Conservation (phyloP, 2,797 vertebrate species). For the Rhynchotus rufescens region DNA sequence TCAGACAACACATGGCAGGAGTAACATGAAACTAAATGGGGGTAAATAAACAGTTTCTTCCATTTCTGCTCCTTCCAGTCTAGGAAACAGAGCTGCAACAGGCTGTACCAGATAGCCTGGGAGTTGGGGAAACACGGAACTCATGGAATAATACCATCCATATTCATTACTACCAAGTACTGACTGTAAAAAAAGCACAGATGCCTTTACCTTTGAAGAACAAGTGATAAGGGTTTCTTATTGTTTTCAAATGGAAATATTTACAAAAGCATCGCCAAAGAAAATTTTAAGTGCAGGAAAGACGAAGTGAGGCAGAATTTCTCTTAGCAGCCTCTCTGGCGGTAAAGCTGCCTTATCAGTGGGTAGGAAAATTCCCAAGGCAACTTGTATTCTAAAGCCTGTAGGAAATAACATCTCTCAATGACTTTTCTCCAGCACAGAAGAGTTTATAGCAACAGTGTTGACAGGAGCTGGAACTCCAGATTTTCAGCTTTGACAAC, state of each 20-base stretch:
- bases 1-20: background rate
- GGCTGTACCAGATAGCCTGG: background rate
- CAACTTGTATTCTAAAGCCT: background rate
- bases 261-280: constrained; percentile 26
- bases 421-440: constrained; percentile 29
- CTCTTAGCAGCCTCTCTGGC: background rate
- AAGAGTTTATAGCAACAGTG: constrained; percentile 20
- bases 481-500: constrained; percentile 53
- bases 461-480: constrained; percentile 20
- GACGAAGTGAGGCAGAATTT: background rate
- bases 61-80: background rate
- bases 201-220: background rate
- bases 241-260: background rate
- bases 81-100: background rate
- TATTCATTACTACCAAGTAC: background rate
- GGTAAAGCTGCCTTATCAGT: background rate
- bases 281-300: background rate
- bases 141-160: background rate
- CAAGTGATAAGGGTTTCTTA: background rate
- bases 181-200: background rate
- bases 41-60: background rate
- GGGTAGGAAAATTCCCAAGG: constrained; percentile 7
- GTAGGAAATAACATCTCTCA: constrained; percentile 26
- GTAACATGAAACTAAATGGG: background rate
- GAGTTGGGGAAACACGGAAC: background rate